These are phyloP conservation scores for Conistra vaccinii DNA, from an alignment of 2,888 invertebrate species.

Conservation along the genomic window DNA sequence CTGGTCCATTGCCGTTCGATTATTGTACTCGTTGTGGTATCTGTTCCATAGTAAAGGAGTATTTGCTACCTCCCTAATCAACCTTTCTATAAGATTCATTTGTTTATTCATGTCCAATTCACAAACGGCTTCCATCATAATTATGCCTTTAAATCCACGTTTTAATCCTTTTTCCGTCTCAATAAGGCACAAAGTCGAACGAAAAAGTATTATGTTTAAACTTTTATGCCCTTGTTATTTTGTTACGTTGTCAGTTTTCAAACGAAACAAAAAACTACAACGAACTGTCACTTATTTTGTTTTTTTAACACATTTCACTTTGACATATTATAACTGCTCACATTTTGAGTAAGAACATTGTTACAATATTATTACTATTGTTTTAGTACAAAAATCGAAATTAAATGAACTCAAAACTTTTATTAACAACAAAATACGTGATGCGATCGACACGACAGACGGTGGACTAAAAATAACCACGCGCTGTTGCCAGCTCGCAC, in stretches of 20 bases:
- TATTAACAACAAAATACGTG: constrained; percentile 44
- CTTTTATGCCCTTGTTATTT: constrained; percentile 5
- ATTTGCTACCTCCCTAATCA: constrained; percentile 64
- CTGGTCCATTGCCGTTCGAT: constrained; percentile 48
- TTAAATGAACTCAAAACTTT: constrained; percentile 17
- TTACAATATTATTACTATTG: neutral
- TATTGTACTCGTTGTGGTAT: constrained; percentile 56
- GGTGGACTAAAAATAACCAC: constrained; percentile 60
- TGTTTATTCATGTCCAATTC: constrained; percentile 11
- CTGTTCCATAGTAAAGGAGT: constrained; percentile 68
- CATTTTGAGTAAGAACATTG: neutral
- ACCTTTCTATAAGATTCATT: constrained; percentile 39
- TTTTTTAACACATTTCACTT: constrained; percentile 2
- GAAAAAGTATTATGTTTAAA: neutral
- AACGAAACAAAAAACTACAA: constrained; percentile 8
- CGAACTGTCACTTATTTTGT: constrained; percentile 8
- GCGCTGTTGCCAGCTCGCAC: constrained; percentile 57
- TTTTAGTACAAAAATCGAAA: neutral
- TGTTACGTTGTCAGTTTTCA: neutral
- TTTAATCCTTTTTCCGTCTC: neutral
- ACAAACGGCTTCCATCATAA: neutral
- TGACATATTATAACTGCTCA: neutral
- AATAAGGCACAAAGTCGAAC: constrained; percentile 18
- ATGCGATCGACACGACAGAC: constrained; percentile 63
- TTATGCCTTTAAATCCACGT: neutral